A percentile compares a stretch with the other conserved stretches of the same genome.
Conservation (phyloP, 1,140 invertebrate species). For the Eueides isabella region DNA sequence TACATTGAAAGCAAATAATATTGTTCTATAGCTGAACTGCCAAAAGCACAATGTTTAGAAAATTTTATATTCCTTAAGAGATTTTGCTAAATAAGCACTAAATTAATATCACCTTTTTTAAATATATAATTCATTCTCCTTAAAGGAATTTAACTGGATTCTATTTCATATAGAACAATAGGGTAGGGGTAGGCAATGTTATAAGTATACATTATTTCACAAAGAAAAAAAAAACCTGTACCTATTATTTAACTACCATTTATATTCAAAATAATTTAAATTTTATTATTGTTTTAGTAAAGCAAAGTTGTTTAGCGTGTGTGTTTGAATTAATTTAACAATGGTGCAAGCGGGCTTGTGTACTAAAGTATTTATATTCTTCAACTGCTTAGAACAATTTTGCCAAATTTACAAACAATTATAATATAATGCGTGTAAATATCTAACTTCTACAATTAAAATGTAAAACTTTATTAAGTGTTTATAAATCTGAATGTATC, state of each 20-base stretch:
- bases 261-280: not conserved
- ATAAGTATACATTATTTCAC: slow-evolving; percentile 13
- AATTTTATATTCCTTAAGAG: slow-evolving; percentile 23
- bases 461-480: not conserved
- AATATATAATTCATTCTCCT: not conserved
- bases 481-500: slow-evolving; percentile 6
- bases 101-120: not conserved
- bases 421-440: not conserved
- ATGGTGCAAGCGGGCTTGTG: slow-evolving; percentile 4
- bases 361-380: not conserved
- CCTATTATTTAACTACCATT: not conserved
- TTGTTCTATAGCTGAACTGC: slow-evolving; percentile 24
- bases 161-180: slow-evolving; percentile 6
- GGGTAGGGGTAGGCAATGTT: slow-evolving; percentile 3
- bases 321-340: not conserved
- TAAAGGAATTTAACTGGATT: slow-evolving; percentile 6
- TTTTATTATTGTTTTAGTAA: slow-evolving; percentile 2
- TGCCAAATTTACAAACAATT: slow-evolving; percentile 24
- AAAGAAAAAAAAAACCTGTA: slow-evolving; percentile 5
- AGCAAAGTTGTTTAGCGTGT: slow-evolving; percentile 2
- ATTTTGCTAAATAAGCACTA: not conserved
- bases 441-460: slow-evolving; percentile 7
- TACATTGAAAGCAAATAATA: slow-evolving; percentile 1
- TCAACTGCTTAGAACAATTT: slow-evolving; percentile 16
- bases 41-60: slow-evolving; percentile 34